Conservation (phyloP, 1,140 invertebrate species). For the Achatina immaculata region DNA sequence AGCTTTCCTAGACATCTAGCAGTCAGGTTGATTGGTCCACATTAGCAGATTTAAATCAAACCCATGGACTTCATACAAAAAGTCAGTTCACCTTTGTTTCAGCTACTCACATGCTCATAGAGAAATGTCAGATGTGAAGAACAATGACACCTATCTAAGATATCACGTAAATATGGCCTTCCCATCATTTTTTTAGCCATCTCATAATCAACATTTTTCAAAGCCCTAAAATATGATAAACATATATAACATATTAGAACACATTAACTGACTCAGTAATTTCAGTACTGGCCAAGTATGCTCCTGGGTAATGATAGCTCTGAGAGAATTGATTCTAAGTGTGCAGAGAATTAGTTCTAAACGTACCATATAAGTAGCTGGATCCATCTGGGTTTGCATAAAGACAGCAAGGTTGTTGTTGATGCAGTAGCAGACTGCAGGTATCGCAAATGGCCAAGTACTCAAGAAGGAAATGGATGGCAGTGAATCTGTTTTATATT, state of each 20-base stretch:
- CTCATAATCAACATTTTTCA: too few relatives aligned
- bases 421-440: conserved; percentile 66
- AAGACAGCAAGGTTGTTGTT: conserved; percentile 69
- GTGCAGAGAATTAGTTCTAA: not conserved
- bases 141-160: too few relatives aligned
- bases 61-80: too few relatives aligned
- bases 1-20: too few relatives aligned
- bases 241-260: not conserved
- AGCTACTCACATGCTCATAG: too few relatives aligned
- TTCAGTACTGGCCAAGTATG: not conserved
- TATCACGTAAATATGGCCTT: too few relatives aligned
- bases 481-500: conserved; percentile 38
- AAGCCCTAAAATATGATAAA: too few relatives aligned
- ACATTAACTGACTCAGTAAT: not conserved
- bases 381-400: conserved; percentile 70
- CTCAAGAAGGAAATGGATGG: conserved; percentile 11
- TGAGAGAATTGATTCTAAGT: not conserved
- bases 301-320: not conserved
- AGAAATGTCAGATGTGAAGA: too few relatives aligned
- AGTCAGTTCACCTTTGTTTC: too few relatives aligned
- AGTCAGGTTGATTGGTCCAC: too few relatives aligned
- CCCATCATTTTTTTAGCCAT: too few relatives aligned
- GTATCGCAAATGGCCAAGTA: conserved; percentile 61
- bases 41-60: too few relatives aligned
- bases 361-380: conserved; percentile 70